These are phyloP conservation scores for Aurelia sp. DNA, from an alignment of 30 jellyfish, hydroid and myxozoan species.

Conservation along the genomic window DNA sequence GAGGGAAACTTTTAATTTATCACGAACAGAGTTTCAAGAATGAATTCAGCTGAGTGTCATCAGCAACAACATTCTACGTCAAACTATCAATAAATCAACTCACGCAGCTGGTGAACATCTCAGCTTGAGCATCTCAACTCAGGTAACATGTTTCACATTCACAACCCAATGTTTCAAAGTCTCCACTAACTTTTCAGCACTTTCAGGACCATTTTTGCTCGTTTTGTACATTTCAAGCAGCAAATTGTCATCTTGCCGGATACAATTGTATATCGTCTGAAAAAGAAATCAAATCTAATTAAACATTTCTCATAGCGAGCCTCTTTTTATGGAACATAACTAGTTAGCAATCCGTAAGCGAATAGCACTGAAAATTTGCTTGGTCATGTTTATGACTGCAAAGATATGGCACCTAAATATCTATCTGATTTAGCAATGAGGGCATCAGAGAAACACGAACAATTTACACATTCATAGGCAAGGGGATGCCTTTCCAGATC, in stretches of 20 bases:
- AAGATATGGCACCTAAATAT: slow-evolving; percentile 23
- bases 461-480: slow-evolving; percentile 26
- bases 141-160: slow-evolving; percentile 23
- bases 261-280: slow-evolving; percentile 33
- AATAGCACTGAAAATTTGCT: slow-evolving; percentile 20
- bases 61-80: too few relatives aligned
- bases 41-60: too few relatives aligned
- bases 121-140: background rate
- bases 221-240: slow-evolving; percentile 59
- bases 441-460: slow-evolving; percentile 19
- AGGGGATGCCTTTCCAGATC: slow-evolving; percentile 29
- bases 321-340: background rate
- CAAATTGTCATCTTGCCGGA: slow-evolving; percentile 38
- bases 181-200: slow-evolving; percentile 25
- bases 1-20: too few relatives aligned
- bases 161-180: slow-evolving; percentile 63
- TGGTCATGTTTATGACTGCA: slow-evolving; percentile 7
- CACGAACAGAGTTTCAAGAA: too few relatives aligned
- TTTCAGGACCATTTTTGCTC: slow-evolving; percentile 9
- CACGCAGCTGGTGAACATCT: too few relatives aligned
- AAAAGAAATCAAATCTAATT: background rate
- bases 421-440: background rate
- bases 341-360: slow-evolving; percentile 34
- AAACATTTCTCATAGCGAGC: too few relatives aligned
- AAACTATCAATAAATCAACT: too few relatives aligned